Evolutionary conservation across 2,113 vertebrate genomes (phyloP).

Genomic region (Tichodroma muraria): DNA sequence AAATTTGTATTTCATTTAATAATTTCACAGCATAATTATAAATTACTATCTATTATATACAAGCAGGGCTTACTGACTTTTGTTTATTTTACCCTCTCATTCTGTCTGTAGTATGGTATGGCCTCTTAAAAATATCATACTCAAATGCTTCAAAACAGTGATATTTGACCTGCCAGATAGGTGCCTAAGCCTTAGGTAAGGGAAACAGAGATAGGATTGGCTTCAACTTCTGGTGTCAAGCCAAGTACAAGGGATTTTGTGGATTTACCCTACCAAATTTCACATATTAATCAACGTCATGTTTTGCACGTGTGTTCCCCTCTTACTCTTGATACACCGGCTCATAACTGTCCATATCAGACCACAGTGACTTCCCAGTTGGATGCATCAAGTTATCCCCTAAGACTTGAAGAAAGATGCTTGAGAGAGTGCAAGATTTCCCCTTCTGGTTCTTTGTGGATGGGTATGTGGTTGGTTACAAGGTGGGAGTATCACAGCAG

Average conservation of each 20-base stretch:
- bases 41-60: neutral
- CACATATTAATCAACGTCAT: neutral
- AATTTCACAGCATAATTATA: neutral
- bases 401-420: neutral
- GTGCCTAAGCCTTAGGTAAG: neutral
- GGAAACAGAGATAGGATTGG: neutral
- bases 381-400: neutral
- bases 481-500: neutral
- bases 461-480: neutral
- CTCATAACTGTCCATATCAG: neutral
- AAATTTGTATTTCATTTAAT: neutral
- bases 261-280: neutral
- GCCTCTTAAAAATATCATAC: neutral
- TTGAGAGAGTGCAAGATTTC: neutral
- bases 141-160: neutral
- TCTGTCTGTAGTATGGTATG: neutral
- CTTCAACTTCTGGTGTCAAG: neutral
- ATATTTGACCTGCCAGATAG: neutral
- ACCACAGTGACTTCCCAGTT: neutral
- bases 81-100: neutral
- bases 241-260: neutral
- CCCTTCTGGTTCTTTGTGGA: neutral
- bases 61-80: slow-evolving; percentile 18
- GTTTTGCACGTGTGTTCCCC: neutral
- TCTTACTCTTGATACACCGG: neutral